phyloP scores from a whole-genome alignment of 2,113 vertebrate genomes.

The Struthidea cinerea region DNA sequence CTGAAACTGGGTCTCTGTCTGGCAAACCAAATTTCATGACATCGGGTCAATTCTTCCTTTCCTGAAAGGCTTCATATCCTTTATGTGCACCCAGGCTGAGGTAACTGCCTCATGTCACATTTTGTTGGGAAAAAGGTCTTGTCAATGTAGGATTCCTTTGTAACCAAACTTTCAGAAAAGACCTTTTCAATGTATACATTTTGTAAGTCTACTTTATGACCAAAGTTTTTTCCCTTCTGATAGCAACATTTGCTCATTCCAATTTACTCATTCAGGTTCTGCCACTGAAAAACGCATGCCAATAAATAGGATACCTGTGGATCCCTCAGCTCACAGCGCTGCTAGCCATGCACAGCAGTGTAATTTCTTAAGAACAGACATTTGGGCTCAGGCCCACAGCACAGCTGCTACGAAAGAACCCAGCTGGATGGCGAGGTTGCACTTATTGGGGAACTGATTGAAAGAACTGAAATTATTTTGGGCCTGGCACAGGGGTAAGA shows the following conservation, averaged over 20 bases:
- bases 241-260: not conserved
- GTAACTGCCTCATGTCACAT: not conserved
- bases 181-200: not conserved
- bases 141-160: not conserved
- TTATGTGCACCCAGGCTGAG: not conserved
- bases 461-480: not conserved
- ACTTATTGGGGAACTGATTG: not conserved
- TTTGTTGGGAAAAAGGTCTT: not conserved
- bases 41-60: not conserved
- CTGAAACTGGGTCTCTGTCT: not conserved
- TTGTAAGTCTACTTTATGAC: not conserved
- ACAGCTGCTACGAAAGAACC: not conserved
- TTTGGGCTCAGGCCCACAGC: not conserved
- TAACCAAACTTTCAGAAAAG: not conserved
- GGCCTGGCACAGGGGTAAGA: not conserved
- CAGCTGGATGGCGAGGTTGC: not conserved
- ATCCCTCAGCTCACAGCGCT: not conserved
- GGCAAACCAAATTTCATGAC: not conserved
- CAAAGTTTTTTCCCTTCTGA: not conserved
- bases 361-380: accelerated
- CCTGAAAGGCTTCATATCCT: not conserved
- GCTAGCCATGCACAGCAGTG: not conserved
- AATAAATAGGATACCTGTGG: not conserved
- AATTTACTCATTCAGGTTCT: not conserved
- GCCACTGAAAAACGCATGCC: accelerated